Conservation (phyloP, 2,888 invertebrate genomes). For the Epirrhoe alternata region DNA sequence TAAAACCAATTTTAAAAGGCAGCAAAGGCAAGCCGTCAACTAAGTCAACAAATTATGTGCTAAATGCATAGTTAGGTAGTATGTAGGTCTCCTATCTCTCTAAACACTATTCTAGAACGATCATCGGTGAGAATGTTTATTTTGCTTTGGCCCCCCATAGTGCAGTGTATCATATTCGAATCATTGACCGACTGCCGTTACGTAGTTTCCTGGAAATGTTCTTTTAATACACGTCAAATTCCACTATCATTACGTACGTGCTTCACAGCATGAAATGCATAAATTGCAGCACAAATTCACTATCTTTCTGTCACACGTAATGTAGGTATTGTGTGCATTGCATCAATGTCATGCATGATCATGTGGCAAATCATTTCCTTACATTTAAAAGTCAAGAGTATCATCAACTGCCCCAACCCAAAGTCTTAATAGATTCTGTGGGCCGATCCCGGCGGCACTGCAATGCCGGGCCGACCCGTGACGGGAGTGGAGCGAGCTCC, state of each 20-base stretch:
- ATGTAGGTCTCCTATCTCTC: too few relatives aligned
- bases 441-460: constrained; percentile 52
- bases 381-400: too few relatives aligned
- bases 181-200: background rate
- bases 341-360: background rate
- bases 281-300: background rate
- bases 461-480: constrained; percentile 51
- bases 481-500: constrained; percentile 51
- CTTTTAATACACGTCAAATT: background rate
- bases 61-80: too few relatives aligned
- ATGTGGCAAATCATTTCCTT: too few relatives aligned
- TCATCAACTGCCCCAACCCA: too few relatives aligned
- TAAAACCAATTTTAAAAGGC: too few relatives aligned
- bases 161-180: background rate
- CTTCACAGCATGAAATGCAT: background rate
- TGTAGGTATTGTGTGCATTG: background rate
- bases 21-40: too few relatives aligned
- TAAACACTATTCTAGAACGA: too few relatives aligned
- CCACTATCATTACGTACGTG: background rate
- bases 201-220: background rate
- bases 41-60: too few relatives aligned
- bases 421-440: constrained; percentile 22
- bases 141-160: too few relatives aligned
- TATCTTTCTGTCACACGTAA: background rate
- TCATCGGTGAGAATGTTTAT: too few relatives aligned